Evolutionary conservation across 1,140 invertebrate species (phyloP).

Genomic region (Drosophila pandora): DNA sequence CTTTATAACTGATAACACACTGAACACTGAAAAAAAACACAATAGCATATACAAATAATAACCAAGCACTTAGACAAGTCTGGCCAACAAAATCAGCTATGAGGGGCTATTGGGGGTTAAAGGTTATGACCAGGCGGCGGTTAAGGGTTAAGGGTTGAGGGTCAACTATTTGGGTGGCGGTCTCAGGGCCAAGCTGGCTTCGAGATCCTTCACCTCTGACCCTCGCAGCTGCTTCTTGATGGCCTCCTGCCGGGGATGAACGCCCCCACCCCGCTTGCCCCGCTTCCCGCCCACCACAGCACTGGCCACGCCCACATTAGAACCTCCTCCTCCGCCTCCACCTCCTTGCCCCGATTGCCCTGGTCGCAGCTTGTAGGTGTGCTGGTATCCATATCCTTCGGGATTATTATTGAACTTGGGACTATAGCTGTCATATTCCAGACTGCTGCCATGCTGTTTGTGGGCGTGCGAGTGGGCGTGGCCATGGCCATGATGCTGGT

Average conservation of each 20-base stretch:
- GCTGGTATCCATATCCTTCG: constrained; percentile 80
- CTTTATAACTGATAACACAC: constrained; percentile 15
- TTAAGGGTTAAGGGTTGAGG: background rate
- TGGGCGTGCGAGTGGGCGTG: constrained; percentile 12
- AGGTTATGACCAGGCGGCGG: too few relatives aligned
- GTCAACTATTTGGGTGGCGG: constrained; percentile 75
- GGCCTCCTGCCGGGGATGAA: constrained; percentile 18
- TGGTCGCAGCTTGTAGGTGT: constrained; percentile 64
- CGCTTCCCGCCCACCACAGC: constrained; percentile 34
- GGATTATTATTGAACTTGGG: constrained; percentile 83
- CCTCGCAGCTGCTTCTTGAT: constrained; percentile 60
- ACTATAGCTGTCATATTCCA: constrained; percentile 79
- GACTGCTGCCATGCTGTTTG: constrained; percentile 24
- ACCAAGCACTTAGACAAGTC: constrained; percentile 23
- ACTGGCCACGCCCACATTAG: constrained; percentile 4
- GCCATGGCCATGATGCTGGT: constrained; percentile 2
- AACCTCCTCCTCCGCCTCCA: constrained; percentile 9
- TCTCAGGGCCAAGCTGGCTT: constrained; percentile 75
- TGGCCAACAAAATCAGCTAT: constrained; percentile 56
- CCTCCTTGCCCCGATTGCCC: constrained; percentile 7
- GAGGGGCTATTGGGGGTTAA: constrained; percentile 1
- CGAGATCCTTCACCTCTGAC: constrained; percentile 65
- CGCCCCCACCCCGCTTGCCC: constrained; percentile 47
- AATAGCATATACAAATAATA: constrained; percentile 34
- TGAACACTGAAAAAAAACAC: constrained; percentile 25